phyloP scores from a whole-genome alignment of 53 echinoderm and acorn worm species.

The Echinometra lucunter region DNA sequence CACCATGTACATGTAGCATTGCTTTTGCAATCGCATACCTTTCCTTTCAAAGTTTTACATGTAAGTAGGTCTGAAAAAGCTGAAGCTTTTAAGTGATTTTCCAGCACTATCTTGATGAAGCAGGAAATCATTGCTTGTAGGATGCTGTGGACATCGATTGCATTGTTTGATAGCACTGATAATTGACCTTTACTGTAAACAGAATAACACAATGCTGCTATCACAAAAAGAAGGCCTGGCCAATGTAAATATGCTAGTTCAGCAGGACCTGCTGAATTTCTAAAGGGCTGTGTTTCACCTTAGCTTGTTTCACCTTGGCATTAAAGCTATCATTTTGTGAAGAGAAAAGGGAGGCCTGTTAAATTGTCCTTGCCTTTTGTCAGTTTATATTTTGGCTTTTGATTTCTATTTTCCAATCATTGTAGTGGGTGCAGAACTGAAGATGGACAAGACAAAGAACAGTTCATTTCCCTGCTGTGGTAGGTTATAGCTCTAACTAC shows the following conservation, averaged over 20 bases:
- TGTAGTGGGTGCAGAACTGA: too few species aligned
- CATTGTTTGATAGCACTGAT: conserved; percentile 14
- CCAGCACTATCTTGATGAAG: background rate
- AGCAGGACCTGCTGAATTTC: background rate
- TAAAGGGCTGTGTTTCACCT: background rate
- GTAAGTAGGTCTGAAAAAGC: too few species aligned
- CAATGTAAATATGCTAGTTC: background rate
- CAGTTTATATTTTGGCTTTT: too few species aligned
- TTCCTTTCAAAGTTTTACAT: too few species aligned
- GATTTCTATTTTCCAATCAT: too few species aligned
- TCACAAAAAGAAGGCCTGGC: conserved; percentile 34
- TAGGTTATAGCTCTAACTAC: too few species aligned
- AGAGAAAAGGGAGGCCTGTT: background rate
- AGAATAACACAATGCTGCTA: conserved; percentile 5
- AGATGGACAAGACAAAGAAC: too few species aligned
- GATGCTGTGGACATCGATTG: background rate
- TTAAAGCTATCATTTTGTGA: background rate
- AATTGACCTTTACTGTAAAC: conserved; percentile 38
- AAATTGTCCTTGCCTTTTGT: background rate
- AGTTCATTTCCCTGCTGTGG: too few species aligned
- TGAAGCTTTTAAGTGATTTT: background rate
- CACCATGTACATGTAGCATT: too few species aligned
- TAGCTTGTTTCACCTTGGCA: background rate
- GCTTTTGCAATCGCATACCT: too few species aligned
- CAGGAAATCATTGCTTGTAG: background rate